These are phyloP conservation scores for Clytia hemisphaerica DNA, from an alignment of 30 jellyfish, hydroid and myxozoan genomes.

Conservation along the genomic window DNA sequence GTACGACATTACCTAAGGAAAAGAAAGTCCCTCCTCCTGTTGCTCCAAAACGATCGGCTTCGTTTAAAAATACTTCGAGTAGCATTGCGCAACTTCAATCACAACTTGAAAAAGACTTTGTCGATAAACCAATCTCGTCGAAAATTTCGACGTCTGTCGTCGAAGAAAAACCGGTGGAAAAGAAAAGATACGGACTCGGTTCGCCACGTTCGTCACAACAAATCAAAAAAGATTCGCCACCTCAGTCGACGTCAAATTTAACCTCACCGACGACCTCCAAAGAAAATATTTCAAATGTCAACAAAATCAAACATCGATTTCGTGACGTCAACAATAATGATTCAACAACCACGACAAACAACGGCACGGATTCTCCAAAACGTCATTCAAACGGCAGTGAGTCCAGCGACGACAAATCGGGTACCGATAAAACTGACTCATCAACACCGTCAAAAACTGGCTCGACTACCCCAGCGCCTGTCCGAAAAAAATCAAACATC, in stretches of 20 bases:
- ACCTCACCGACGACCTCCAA: conserved; percentile 1
- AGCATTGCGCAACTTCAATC: background rate
- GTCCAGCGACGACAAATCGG: no score
- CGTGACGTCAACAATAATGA: conserved; percentile 12
- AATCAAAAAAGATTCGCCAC: background rate
- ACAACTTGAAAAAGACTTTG: background rate
- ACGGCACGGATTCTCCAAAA: no score
- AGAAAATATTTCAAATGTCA: conserved; percentile 7
- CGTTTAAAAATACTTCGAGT: no score
- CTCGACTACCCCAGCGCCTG: no score
- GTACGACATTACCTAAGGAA: no score
- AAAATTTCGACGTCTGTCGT: background rate
- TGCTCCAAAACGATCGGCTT: no score
- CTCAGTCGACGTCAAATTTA: no score
- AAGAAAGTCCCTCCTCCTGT: no score
- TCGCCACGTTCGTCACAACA: background rate
- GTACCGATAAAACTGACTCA: no score
- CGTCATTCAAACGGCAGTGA: no score
- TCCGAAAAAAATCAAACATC: background rate
- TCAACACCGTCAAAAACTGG: no score
- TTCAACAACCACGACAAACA: no score
- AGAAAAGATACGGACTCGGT: background rate
- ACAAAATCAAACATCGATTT: background rate
- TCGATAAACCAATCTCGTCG: background rate
- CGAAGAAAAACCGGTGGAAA: background rate